Percentiles rank a stretch among this genome's conserved stretches.
Conservation (phyloP, 2,888 invertebrate genomes). For the Pristionchus japonicus region DNA sequence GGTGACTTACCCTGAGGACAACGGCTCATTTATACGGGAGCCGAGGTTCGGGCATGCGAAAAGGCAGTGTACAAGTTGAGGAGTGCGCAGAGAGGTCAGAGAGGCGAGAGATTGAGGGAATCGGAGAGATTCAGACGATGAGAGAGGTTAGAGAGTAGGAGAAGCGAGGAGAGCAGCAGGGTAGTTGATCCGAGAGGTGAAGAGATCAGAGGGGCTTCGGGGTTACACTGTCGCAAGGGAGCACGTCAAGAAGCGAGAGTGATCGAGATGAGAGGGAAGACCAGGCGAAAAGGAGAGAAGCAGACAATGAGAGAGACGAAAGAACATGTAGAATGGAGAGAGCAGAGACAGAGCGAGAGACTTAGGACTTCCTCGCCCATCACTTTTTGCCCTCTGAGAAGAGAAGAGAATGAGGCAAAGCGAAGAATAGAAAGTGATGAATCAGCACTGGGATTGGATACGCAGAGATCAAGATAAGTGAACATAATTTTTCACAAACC, state of each 20-base stretch:
- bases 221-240: too few species aligned
- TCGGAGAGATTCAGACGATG: not conserved
- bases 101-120: not conserved
- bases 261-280: too few species aligned
- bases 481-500: too few species aligned
- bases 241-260: too few species aligned
- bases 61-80: not conserved
- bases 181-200: too few species aligned
- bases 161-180: too few species aligned
- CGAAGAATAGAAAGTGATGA: not conserved
- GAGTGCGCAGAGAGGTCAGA: not conserved
- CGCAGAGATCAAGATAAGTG: too few species aligned
- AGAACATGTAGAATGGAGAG: not conserved
- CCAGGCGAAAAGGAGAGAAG: too few species aligned
- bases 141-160: not conserved
- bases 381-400: not conserved
- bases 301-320: not conserved
- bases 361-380: not conserved
- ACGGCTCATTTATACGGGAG: not conserved
- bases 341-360: not conserved
- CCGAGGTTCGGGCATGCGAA: not conserved
- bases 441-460: too few species aligned
- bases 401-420: not conserved
- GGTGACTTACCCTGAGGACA: not conserved
- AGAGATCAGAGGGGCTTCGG: too few species aligned